Base-by-base conservation (phyloP, 2,888 invertebrate genomes). In the Andrena trimmerana region DNA sequence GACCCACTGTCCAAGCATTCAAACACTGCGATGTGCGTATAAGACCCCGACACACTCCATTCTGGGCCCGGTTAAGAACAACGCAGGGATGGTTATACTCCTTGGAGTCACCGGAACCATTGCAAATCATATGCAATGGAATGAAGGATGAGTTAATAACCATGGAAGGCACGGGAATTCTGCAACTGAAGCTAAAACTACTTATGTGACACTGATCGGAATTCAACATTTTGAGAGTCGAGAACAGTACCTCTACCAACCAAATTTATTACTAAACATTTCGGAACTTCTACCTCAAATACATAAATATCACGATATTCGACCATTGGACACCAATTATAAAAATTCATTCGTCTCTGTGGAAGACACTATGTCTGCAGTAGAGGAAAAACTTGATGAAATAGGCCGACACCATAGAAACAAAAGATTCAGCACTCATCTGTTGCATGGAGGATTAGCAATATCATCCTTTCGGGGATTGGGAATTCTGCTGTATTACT, bases 211-310 rank as follows among this genome's bases (percentile, higher is more conserved):
- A 13, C 42, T 76, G 20, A 24, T 63, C 13, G 29, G 52, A 62
- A 54, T 29, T 54, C 13, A 16, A 63, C 69, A 60, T 59, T 65
- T 54, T 16, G 42, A 33, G 13, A 66, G 27, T 74, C 29, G 20
- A 67, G 48, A 57, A 42, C 74, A 54, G 7, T 69, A 69, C 54
- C 24, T 33, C 2, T n/a, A n/a, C n/a, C n/a, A n/a, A n/a, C n/a
- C n/a, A n/a, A n/a, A n/a, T n/a, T n/a, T n/a, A n/a, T n/a, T n/a
- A n/a, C n/a, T n/a, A n/a, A n/a, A n/a, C n/a, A n/a, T n/a, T n/a
- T n/a, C n/a, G n/a, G n/a, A n/a, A n/a, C n/a, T n/a, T n/a, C n/a
- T n/a, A n/a, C n/a, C n/a, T n/a, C n/a, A n/a, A n/a, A n/a, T n/a
- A n/a, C n/a, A n/a, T n/a, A n/a, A n/a, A n/a, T n/a, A n/a, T n/a